Base-by-base conservation (phyloP, 2,797 vertebrate genomes). In the Philypnodon macrostomus region DNA sequence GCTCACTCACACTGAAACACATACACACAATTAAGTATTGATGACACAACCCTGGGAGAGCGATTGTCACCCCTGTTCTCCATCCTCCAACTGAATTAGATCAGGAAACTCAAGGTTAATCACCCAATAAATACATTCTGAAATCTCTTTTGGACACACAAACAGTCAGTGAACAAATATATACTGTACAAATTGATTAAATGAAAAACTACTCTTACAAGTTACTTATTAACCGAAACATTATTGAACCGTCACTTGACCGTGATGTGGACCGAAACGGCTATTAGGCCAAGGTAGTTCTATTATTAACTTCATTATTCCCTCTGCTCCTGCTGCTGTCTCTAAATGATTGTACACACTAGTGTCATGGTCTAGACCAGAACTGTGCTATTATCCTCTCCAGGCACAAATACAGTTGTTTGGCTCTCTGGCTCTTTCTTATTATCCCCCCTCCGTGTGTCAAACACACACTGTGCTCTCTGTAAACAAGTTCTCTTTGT, bases 51-150 rank as follows among this genome's bases (percentile, higher is more conserved):
- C 46, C 50, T 36, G 47, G 48, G 71, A 72, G 74, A 66, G 73
- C 36, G 65, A 80, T 64, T 65, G 72, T 77, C 60, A 49, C 36
- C 65, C 55, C 34, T 70, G 60, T 58, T 67, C 45, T 77, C 61
- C 12, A 5, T 70, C 54, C 54, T 77, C 57, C 63, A 42, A 70
- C 45, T 57, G 51, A 54, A 61, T 62, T 39, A 21, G 61, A 75
- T 73, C 51, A 63, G 58, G 61, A 63, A 70, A 74, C 59, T 79
- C 61, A 65, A 69, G 63, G 60, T 74, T 70, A 78, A 82, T 83
- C 72, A 71, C 62, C 56, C 66, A 88, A 90, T 91, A 90, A 89
- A 91, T 91, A 91, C 89, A 91, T 90, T 90, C 87, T 85, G 55
- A 78, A 84, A 85, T 87, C 81, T 83, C 75, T 73, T 68, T 72